A percentile compares a stretch with the other conserved stretches of the same genome.
phyloP scores from a whole-genome alignment of 2,113 vertebrate species.

The Heterocephalus glaber region DNA sequence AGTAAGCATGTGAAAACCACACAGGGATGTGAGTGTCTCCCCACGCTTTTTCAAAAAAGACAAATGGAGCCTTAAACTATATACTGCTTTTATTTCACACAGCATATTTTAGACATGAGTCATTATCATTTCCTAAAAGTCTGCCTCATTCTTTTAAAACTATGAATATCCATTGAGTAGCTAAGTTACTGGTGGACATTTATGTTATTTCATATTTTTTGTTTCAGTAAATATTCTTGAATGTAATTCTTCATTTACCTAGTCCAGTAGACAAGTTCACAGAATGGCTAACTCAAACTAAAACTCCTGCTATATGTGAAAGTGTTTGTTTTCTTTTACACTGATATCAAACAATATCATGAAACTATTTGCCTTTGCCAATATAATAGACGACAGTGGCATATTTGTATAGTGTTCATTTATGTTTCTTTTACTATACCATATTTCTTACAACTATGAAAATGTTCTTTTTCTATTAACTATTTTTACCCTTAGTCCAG shows the following conservation, averaged over 20 bases:
- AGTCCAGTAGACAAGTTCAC: neutral
- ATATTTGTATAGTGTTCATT: neutral
- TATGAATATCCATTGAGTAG: neutral
- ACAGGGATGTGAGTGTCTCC: neutral
- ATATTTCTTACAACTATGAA: neutral
- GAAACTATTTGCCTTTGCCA: neutral
- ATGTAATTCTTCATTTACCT: neutral
- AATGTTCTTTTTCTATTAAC: neutral
- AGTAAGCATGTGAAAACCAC: neutral
- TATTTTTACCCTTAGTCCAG: neutral
- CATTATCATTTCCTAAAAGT: conserved; percentile 18
- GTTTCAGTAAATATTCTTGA: neutral
- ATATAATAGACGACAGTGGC: neutral
- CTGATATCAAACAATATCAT: neutral
- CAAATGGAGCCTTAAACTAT: neutral
- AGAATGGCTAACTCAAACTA: neutral
- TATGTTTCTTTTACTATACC: neutral
- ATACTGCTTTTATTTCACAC: neutral
- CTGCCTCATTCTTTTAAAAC: neutral
- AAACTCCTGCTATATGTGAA: neutral
- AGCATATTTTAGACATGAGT: neutral
- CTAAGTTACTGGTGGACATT: neutral
- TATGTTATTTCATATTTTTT: neutral
- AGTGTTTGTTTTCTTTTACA: neutral
- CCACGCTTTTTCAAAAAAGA: neutral